A percentile compares a stretch with the other conserved stretches of the same genome.
These are phyloP conservation scores for Mythimna pallens DNA, from an alignment of 2,888 invertebrate genomes.

Conservation along the genomic window DNA sequence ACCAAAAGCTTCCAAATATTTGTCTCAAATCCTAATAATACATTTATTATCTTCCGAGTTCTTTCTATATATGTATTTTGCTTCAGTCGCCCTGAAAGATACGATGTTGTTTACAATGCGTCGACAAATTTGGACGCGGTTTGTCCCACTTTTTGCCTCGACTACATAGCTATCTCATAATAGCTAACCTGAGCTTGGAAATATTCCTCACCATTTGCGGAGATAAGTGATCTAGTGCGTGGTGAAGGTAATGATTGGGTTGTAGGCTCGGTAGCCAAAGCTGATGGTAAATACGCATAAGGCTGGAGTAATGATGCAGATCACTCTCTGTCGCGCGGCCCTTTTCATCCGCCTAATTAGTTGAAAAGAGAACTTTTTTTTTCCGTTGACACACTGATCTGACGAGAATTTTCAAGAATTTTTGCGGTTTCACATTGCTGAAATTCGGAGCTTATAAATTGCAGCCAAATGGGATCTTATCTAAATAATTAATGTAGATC, in stretches of 20 bases:
- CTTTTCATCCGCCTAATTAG: constrained; percentile 81
- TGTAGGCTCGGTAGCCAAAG: constrained; percentile 55
- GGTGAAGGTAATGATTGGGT: constrained; percentile 57
- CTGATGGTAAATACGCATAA: constrained; percentile 56
- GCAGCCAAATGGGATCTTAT: constrained; percentile 27
- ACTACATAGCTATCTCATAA: constrained; percentile 37
- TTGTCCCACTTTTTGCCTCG: constrained; percentile 55
- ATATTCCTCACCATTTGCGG: constrained; percentile 35
- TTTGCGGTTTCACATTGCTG: constrained; percentile 19
- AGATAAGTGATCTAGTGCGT: constrained; percentile 38
- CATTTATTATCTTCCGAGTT: constrained; percentile 60
- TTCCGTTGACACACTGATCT: constrained; percentile 41
- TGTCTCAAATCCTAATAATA: constrained; percentile 54
- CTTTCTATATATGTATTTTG: constrained; percentile 29
- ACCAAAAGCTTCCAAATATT: constrained; percentile 36
- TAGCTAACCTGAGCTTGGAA: constrained; percentile 28
- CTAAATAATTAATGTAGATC: constrained; percentile 27
- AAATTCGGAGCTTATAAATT: constrained; percentile 26
- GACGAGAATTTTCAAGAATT: constrained; percentile 30
- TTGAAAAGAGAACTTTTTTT: constrained; percentile 67
- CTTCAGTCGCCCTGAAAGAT: constrained; percentile 33
- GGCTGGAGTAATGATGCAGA: constrained; percentile 71
- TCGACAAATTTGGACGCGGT: constrained; percentile 63
- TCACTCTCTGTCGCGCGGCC: constrained; percentile 73
- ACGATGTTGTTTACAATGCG: constrained; percentile 58